These are phyloP conservation scores for Pycnonotus jocosus DNA, from an alignment of 2,113 vertebrate species.

Conservation along the genomic window DNA sequence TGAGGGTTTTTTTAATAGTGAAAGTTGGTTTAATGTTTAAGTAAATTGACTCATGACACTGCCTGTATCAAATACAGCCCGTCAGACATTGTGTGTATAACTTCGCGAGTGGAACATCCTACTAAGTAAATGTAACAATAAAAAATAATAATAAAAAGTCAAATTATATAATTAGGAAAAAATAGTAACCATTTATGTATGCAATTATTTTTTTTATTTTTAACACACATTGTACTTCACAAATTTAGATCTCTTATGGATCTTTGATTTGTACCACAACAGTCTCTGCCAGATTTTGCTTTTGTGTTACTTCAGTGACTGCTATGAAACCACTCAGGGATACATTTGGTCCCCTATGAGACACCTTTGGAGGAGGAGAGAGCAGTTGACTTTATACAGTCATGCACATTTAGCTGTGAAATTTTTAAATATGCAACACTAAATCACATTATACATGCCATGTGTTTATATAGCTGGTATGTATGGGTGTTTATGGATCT, in stretches of 20 bases:
- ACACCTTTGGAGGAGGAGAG: background rate
- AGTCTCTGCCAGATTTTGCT: background rate
- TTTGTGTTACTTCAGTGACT: background rate
- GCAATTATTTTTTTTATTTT: background rate
- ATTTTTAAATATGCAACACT: background rate
- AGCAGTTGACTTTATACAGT: background rate
- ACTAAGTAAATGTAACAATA: background rate
- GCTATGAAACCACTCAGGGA: background rate
- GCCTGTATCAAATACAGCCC: background rate
- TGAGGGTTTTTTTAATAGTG: background rate
- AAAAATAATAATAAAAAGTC: background rate
- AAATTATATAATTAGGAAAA: background rate
- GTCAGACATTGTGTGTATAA: background rate
- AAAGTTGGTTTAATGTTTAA: background rate
- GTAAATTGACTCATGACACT: background rate
- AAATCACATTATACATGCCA: background rate
- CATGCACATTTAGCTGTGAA: background rate
- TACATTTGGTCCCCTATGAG: background rate
- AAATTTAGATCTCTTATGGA: background rate
- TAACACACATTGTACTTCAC: background rate
- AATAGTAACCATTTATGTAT: background rate
- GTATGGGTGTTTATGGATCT: background rate
- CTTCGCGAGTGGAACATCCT: background rate
- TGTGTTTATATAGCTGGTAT: background rate
- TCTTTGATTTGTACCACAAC: background rate